Evolutionary conservation across 1,140 invertebrate genomes (phyloP).

Genomic region (Drosophila carrolli): DNA sequence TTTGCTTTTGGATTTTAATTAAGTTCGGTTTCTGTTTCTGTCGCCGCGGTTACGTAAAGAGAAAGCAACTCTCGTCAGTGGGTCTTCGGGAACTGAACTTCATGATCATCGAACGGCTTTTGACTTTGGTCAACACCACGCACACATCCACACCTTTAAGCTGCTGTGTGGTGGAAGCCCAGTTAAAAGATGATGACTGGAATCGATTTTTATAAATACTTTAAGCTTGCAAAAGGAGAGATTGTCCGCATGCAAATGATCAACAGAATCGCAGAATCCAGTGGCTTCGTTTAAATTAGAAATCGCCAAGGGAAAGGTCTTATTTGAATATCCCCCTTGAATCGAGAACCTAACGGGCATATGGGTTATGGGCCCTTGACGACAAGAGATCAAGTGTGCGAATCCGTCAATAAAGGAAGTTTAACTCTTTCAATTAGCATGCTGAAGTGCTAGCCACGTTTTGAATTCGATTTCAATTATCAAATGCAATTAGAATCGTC

Average conservation of each 20-base stretch:
- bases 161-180: constrained; percentile 38
- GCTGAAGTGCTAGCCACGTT: too few species aligned
- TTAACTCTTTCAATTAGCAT: not conserved
- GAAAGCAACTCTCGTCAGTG: constrained; percentile 63
- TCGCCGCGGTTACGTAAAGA: constrained; percentile 76
- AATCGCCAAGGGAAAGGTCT: constrained; percentile 33
- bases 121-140: constrained; percentile 75
- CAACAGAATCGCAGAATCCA: constrained; percentile 40
- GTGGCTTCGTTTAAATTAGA: constrained; percentile 34
- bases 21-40: constrained; percentile 73
- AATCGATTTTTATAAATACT: constrained; percentile 18
- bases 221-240: constrained; percentile 38
- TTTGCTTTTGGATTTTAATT: constrained; percentile 72
- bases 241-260: constrained; percentile 48
- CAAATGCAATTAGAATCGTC: constrained; percentile 9
- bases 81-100: constrained; percentile 55
- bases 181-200: constrained; percentile 42
- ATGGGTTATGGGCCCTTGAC: not conserved
- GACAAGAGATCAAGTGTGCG: constrained; percentile 5
- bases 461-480: constrained; percentile 1
- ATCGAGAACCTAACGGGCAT: constrained; percentile 22
- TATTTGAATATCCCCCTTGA: constrained; percentile 5
- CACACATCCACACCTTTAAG: constrained; percentile 10
- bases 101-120: constrained; percentile 81
- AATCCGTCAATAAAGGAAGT: not conserved